Base-by-base conservation (phyloP, 1,140 invertebrate genomes). In the Manduca sexta region DNA sequence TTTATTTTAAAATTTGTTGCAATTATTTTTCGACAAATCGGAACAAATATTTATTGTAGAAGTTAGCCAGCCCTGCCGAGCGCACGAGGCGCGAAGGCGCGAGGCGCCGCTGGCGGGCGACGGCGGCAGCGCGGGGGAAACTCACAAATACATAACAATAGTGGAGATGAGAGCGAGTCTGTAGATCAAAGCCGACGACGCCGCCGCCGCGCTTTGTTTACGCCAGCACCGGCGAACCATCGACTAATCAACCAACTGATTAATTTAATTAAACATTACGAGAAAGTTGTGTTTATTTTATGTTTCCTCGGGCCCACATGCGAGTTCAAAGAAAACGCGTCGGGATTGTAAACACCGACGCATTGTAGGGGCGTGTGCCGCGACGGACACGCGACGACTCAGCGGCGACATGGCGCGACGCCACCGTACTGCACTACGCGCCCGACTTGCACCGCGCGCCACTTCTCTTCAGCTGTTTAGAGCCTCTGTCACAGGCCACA, bases 201-300 rank as follows among this genome's bases (percentile, higher is more conserved):
- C 51, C 63, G 62, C 59, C 53, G 58, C 37, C 56, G 47, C 52
- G 53, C 53, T 64, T 55, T 84, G 80, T 84, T 84, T 84, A 84
- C 75, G 56, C 64, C 51, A 56, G 48, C 58, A 57, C 65, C 60
- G 62, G 44, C 74, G 70, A 68, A 67, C 73, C 74, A 79, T 79
- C 77, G 77, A 77, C 78, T 80, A 82, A 82, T 82, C 76, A 82
- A 76, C 75, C 77, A 66, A 72, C 77, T 84, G 78, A 84, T 80
- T 84, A 84, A 84, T 82, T 84, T 80, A 84, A 84, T 84, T 84
- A 84, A 84, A 84, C 76, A 82, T 81, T 79, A 80, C 81, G 69
- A 82, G 81, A 84, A 82, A 81, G 80, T 78, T 84, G 56, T 84
- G 80, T 84, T 84, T 84, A 80, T 68, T 72, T 67, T 71, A 72